phyloP scores from a whole-genome alignment of 2,888 invertebrate species.

The Camponotus fellah region DNA sequence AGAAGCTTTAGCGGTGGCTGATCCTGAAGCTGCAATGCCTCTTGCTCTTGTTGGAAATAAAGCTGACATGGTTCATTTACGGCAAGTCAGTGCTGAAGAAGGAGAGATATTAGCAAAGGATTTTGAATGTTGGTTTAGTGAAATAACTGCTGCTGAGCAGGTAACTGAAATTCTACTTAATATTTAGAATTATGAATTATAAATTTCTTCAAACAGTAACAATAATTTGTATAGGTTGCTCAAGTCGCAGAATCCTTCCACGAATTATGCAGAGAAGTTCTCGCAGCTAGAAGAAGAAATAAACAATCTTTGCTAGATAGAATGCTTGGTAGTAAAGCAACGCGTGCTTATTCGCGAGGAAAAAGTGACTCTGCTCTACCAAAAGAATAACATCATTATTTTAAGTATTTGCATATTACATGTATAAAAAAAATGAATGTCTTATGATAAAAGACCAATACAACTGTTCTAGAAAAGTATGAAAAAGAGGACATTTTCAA shows the following conservation, averaged over 20 bases:
- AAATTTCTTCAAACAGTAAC: not conserved
- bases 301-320: conserved; percentile 92
- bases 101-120: conserved; percentile 96
- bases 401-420: conserved; percentile 39
- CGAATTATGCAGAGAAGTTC: conserved; percentile 94
- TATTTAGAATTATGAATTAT: not conserved
- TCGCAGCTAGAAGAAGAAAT: conserved; percentile 92
- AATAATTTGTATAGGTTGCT: conserved; percentile 87
- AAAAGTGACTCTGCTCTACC: conserved; percentile 96
- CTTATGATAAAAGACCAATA: conserved; percentile 14
- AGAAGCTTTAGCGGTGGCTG: conserved; percentile 87
- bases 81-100: conserved; percentile 95
- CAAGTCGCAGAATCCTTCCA: conserved; percentile 95
- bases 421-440: conserved; percentile 2
- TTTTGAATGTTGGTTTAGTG: conserved; percentile 95
- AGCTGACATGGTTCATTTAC: conserved; percentile 95
- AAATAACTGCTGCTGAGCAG: conserved; percentile 96
- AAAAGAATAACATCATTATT: conserved; percentile 88
- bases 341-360: conserved; percentile 92
- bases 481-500: not conserved
- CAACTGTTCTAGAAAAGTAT: not conserved
- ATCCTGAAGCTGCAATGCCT: conserved; percentile 91
- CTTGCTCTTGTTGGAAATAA: conserved; percentile 96
- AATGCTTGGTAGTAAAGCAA: conserved; percentile 93
- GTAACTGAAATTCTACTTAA: conserved; percentile 75